Percentiles rank a stretch among this genome's conserved stretches.
Conservation (phyloP, 2,797 vertebrate species). For the Pangasius macronema region DNA sequence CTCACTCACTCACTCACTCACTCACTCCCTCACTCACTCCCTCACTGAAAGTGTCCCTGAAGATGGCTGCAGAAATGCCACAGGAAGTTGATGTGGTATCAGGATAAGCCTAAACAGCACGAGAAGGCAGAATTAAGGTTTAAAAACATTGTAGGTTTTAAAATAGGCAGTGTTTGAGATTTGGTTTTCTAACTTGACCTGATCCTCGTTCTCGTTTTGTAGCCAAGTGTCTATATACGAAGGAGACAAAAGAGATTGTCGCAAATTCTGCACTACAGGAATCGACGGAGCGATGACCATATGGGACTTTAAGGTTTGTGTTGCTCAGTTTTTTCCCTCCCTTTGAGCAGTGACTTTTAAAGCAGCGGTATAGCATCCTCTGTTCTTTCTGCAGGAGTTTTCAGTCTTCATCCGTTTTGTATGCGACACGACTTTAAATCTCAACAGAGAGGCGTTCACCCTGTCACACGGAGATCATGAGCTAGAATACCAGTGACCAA, state of each 20-base stretch:
- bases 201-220: conserved; percentile 34
- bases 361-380: not conserved
- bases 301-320: conserved; percentile 96
- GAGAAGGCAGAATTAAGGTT: not conserved
- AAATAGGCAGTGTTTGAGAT: not conserved
- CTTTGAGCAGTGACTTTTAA: no score
- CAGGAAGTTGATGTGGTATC: not conserved
- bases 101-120: not conserved
- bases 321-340: not conserved
- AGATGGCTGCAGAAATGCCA: not conserved
- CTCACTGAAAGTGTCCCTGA: not conserved
- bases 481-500: not conserved
- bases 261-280: conserved; percentile 99
- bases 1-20: not conserved
- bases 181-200: not conserved
- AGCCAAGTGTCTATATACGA: conserved; percentile 99
- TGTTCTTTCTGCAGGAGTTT: not conserved
- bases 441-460: not conserved
- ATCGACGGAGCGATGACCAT: conserved; percentile 99
- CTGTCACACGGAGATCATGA: not conserved
- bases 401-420: not conserved
- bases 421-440: not conserved
- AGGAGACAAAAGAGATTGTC: conserved; percentile 97
- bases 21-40: not conserved
- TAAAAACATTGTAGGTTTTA: not conserved